Evolutionary conservation across 1,140 invertebrate species (phyloP).

Genomic region (Lasioglossum baleicum): DNA sequence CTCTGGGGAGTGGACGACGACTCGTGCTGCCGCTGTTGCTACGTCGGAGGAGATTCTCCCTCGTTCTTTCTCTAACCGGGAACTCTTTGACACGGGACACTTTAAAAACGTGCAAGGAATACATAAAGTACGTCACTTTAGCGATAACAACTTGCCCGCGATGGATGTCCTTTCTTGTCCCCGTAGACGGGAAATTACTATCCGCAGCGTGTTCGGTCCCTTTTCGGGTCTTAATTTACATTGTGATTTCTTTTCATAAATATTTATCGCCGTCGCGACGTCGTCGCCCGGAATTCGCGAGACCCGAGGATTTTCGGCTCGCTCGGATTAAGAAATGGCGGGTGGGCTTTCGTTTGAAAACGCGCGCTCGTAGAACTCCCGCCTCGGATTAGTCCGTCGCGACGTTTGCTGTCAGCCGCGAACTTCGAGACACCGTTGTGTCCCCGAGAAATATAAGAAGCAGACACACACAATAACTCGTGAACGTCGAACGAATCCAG

Average conservation of each 20-base stretch:
- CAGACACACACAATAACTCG: slow-evolving; percentile 35
- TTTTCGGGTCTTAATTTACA: slow-evolving; percentile 9
- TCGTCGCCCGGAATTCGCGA: no score
- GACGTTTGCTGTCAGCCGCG: neutral
- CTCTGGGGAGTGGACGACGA: slow-evolving; percentile 55
- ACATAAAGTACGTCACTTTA: slow-evolving; percentile 45
- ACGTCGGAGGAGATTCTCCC: slow-evolving; percentile 16
- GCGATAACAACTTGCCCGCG: slow-evolving; percentile 38
- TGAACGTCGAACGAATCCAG: slow-evolving; percentile 41
- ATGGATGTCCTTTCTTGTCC: neutral
- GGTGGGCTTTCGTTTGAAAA: no score
- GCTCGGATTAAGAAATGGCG: no score
- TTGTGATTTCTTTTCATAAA: slow-evolving; percentile 4
- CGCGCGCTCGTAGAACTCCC: no score
- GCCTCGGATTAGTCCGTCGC: no score
- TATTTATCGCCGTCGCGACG: neutral
- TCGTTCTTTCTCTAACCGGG: neutral
- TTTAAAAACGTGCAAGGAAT: slow-evolving; percentile 64
- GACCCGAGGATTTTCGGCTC: no score
- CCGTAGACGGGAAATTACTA: slow-evolving; percentile 39
- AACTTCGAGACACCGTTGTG: neutral
- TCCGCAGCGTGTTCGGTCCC: neutral
- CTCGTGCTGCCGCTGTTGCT: slow-evolving; percentile 13
- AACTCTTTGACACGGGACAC: slow-evolving; percentile 57
- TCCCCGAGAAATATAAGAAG: slow-evolving; percentile 1